These are phyloP conservation scores for Leptinotarsa lineolata DNA, from an alignment of 1,140 invertebrate genomes.

Conservation along the genomic window DNA sequence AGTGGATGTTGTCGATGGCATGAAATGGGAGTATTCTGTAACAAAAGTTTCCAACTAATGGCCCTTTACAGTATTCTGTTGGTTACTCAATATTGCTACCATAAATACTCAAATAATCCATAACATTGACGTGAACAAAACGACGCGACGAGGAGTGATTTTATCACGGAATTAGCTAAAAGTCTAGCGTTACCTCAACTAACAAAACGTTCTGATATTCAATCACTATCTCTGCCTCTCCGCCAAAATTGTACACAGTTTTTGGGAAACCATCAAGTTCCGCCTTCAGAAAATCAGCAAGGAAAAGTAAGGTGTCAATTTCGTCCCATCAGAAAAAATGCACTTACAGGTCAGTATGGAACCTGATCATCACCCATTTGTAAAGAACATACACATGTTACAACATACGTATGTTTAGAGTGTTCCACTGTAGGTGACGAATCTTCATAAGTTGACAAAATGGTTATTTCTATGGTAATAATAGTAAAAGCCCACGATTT, in stretches of 20 bases:
- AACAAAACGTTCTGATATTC: not conserved
- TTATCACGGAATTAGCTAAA: not conserved
- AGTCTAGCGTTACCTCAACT: not conserved
- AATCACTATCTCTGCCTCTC: conserved; percentile 3
- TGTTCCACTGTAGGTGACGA: not conserved
- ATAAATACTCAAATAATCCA: conserved; percentile 7
- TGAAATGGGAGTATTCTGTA: conserved; percentile 16
- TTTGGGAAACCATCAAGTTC: not conserved
- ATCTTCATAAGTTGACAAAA: conserved; percentile 9
- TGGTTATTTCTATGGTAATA: not conserved
- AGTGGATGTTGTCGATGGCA: conserved; percentile 13
- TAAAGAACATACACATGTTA: conserved; percentile 14
- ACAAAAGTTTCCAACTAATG: conserved; percentile 25
- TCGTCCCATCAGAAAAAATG: not conserved
- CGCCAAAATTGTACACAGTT: not conserved
- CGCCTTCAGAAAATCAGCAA: not conserved
- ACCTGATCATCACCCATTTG: not conserved
- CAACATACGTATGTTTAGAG: conserved; percentile 15
- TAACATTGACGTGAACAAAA: not conserved
- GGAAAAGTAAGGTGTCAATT: not conserved
- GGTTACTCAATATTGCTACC: not conserved
- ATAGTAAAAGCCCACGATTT: not conserved
- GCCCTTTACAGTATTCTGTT: conserved; percentile 24
- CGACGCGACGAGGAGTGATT: not conserved
- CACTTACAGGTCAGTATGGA: not conserved